Base-by-base conservation (phyloP, 2,797 vertebrate species). In the Acropternis orthonyx region DNA sequence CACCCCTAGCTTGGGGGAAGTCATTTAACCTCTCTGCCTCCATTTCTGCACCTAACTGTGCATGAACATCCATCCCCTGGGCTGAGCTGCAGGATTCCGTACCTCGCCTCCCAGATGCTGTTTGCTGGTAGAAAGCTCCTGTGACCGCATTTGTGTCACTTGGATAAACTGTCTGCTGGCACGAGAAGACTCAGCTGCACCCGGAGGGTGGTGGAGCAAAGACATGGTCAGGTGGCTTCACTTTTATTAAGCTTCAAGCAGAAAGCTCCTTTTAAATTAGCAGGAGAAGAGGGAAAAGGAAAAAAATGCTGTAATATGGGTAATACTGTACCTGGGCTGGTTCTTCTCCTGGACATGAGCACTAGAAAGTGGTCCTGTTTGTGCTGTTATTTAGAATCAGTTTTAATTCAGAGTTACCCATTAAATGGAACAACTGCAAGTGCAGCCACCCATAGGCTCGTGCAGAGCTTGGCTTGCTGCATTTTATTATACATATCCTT, bases 1-100 rank as follows among this genome's bases (percentile, higher is more conserved):
- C 36, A 26, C 54, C 14, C 5, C 30, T 41, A 7, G 34, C 89
- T 41, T 0, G 0, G 28, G 44, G 89, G 43, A 72, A 65, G 68
- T 52, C 92, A 44, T 62, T 96, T 96, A 95, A 97, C 89, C 94
- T 96, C 80, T 32, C 59, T 62, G 73, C 59, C 71, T 88, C 65
- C 59, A 1, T 67, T 92, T 93, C 87, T 81, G 71, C 72, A 85
- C 81, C 63, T 88, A 87, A 91, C 71, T 66, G 69, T 74, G 80
- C 77, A 12, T 71, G 79, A 86, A 63, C 63, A 89, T 63, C 65
- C 9, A 18, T 36, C 71, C 94, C 89, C 41, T 7, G 59, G 85
- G 92, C 67, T 62, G 81, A 68, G 83, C 89, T 74, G 78, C 81
- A 87, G 93, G 85, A 80, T 76, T 59, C 55, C 5, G 3, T 5